Base-by-base conservation (phyloP, 2,888 invertebrate genomes). In the Cecidostiba fungosa region DNA sequence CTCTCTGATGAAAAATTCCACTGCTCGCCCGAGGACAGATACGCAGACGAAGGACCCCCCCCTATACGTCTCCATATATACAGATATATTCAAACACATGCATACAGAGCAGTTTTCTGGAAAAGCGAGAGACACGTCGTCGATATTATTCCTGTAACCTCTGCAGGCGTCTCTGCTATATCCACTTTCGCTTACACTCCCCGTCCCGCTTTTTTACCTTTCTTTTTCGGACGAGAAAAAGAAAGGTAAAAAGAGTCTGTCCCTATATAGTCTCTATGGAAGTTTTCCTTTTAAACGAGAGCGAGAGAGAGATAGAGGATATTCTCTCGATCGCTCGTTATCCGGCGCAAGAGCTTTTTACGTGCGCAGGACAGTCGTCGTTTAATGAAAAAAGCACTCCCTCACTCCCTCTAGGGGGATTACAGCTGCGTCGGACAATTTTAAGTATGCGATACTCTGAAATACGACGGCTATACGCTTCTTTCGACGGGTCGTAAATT, bases 1-100 rank as follows among this genome's bases (percentile, higher is more conserved):
- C 0, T 19, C 43, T 72, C 66, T 86, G 87, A 87, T 87, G 85
- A 82, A 85, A 84, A 78, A 85, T 79, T 77, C 79, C 72, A 77
- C 66, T 16, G 26, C 72, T 36, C 69, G 26, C 19, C 59, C 19
- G 5, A 69, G 62, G 16, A 26, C 26, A 36, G 32, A n/a, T 19
- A 19, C 70, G 8, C 70, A 19, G 36, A 36, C 36, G 59, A 62
- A 62, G 23, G 8, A 23, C 19, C 50, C 19, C 16, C 50, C 47
- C 8, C 47, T 47, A 47, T 14, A 47, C 16, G 50, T 50, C 3
- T 50, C 3, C 14, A 16, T 12, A 50, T 59, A 59, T n/a, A n/a
- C 1, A 6, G n/a, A 6, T 59, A 6, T 59, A n/a, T 59, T 6
- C 6, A 23, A 0, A 5, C 6, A 59, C 6, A n/a, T 59, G 6